Conservation (phyloP, 2,113 vertebrate species). For the Strigops habroptila region DNA sequence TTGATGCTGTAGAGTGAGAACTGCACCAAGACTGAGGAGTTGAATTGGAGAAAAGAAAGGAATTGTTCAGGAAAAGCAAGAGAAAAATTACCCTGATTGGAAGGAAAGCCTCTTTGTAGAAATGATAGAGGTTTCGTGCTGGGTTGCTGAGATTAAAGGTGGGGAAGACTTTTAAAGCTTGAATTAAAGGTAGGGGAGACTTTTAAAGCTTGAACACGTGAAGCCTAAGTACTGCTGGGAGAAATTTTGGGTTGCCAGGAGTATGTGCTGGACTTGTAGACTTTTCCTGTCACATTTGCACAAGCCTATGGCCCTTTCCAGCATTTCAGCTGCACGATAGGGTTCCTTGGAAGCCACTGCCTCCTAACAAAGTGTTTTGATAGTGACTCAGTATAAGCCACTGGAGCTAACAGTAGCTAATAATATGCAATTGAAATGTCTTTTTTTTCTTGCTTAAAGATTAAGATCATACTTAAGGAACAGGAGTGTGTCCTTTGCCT, state of each 20-base stretch:
- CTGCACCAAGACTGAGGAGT: background rate
- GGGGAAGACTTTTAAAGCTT: background rate
- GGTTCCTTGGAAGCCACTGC: background rate
- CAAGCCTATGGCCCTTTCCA: background rate
- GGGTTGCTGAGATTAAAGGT: background rate
- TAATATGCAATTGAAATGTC: background rate
- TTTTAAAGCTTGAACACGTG: background rate
- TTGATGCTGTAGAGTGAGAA: background rate
- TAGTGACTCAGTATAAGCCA: background rate
- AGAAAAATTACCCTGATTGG: background rate
- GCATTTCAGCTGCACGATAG: background rate
- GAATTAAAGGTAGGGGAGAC: background rate
- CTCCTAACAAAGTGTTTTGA: background rate
- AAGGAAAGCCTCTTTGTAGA: background rate
- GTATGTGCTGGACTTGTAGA: background rate
- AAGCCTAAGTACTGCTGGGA: background rate
- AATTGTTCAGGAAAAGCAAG: background rate
- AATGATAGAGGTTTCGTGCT: background rate
- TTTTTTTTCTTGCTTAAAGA: conserved; percentile 17
- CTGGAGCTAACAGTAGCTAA: background rate
- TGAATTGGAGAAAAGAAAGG: background rate
- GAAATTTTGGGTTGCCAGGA: background rate
- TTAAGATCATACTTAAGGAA: background rate
- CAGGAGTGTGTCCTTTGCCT: conserved; percentile 3
- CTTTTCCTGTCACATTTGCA: background rate